These are phyloP conservation scores for Drosophila kuntzei DNA, from an alignment of 2,888 invertebrate genomes.

Conservation along the genomic window DNA sequence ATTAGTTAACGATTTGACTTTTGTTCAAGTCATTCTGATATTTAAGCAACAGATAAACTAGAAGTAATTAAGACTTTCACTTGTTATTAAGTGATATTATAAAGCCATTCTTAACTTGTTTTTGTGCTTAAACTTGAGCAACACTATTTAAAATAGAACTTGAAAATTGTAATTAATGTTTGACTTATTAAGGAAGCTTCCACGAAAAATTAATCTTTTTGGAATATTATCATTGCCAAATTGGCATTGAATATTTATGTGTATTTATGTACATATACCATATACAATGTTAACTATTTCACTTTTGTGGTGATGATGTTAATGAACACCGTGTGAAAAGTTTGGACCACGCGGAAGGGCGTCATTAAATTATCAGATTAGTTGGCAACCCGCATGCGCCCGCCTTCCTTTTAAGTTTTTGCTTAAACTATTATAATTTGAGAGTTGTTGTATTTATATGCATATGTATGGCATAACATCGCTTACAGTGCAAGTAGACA, in stretches of 20 bases:
- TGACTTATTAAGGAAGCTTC: neutral
- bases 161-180: neutral
- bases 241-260: neutral
- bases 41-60: neutral
- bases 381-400: conserved; percentile 24
- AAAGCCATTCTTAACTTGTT: neutral
- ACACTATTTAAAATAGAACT: neutral
- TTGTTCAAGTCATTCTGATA: neutral
- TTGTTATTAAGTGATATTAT: neutral
- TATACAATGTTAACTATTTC: neutral
- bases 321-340: conserved; percentile 66
- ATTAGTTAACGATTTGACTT: neutral
- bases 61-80: conserved; percentile 1
- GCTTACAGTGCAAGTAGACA: conserved; percentile 35
- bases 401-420: conserved; percentile 25
- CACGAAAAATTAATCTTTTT: neutral
- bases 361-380: conserved; percentile 61
- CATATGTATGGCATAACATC: conserved; percentile 54
- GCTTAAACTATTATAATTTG: conserved; percentile 54
- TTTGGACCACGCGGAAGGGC: conserved; percentile 63
- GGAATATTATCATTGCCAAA: conserved; percentile 56
- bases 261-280: neutral
- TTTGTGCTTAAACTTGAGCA: neutral
- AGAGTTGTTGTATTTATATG: conserved; percentile 31
- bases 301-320: conserved; percentile 29